phyloP scores from a whole-genome alignment of 2,888 invertebrate species.

The Drosophila buzzatii region DNA sequence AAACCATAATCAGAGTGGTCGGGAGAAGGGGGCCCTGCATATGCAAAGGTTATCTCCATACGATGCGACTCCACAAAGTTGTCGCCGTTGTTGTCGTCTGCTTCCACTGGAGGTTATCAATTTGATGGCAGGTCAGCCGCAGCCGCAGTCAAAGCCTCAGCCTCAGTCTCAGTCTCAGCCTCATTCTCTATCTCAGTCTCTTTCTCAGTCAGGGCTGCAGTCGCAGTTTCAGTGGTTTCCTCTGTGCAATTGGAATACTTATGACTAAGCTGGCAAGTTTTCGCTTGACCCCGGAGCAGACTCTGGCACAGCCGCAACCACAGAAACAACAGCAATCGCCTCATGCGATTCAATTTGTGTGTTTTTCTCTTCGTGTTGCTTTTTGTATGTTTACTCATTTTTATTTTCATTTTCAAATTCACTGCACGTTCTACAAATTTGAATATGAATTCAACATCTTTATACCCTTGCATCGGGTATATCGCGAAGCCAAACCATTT shows the following conservation, averaged over 20 bases:
- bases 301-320: constrained; percentile 16
- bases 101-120: constrained; percentile 56
- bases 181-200: constrained; percentile 1
- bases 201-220: constrained; percentile 11
- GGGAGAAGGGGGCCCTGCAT: constrained; percentile 1
- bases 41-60: constrained; percentile 60
- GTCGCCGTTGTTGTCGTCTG: constrained; percentile 45
- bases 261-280: constrained; percentile 70
- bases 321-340: constrained; percentile 43
- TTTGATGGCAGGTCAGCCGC: constrained; percentile 61
- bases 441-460: constrained; percentile 72
- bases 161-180: constrained; percentile 10
- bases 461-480: constrained; percentile 7
- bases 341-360: constrained; percentile 54
- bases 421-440: constrained; percentile 81
- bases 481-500: background rate
- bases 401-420: constrained; percentile 63
- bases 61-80: constrained; percentile 39
- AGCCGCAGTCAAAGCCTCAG: background rate
- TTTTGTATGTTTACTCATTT: constrained; percentile 72
- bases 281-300: constrained; percentile 53
- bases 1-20: constrained; percentile 26
- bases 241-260: constrained; percentile 67
- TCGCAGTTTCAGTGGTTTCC: constrained; percentile 46
- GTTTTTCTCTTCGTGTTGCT: background rate